Evolutionary conservation across 2,888 invertebrate species (phyloP).

Genomic region (Synergus umbraculus): DNA sequence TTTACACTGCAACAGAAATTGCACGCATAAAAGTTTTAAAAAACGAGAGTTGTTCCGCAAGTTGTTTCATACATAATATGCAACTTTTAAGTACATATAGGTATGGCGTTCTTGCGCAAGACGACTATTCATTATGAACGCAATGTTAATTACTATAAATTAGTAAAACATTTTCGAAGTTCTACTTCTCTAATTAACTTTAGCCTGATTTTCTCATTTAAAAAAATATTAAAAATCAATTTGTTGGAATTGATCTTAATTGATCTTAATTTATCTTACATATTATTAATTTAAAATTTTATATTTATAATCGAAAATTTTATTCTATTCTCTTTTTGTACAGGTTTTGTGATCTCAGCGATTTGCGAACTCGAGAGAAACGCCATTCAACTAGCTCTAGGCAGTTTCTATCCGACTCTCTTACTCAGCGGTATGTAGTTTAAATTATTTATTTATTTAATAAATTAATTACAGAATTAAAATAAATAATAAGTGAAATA

Average conservation of each 20-base stretch:
- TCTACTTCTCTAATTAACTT: not conserved
- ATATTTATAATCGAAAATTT: not conserved
- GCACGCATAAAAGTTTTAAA: not conserved
- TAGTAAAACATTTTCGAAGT: not conserved
- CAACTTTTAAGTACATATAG: not conserved
- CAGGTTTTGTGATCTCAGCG: conserved; percentile 92
- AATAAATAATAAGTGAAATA: not conserved
- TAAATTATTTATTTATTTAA: not conserved
- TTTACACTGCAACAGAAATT: conserved; percentile 1
- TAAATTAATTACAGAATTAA: not conserved
- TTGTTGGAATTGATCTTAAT: not conserved
- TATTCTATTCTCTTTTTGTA: conserved; percentile 45
- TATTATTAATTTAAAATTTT: too few relatives aligned
- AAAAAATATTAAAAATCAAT: not conserved
- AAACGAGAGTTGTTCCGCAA: conserved; percentile 29
- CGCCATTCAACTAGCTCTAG: conserved; percentile 94
- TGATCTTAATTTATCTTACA: too few relatives aligned
- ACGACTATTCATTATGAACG: conserved; percentile 25
- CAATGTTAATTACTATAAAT: conserved; percentile 2
- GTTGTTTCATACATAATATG: conserved; percentile 3
- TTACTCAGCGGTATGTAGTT: conserved; percentile 85
- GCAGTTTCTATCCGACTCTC: conserved; percentile 96
- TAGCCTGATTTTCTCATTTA: not conserved
- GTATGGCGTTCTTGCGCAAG: conserved; percentile 5
- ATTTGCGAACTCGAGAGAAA: conserved; percentile 94